Percentiles rank a stretch among this genome's conserved stretches.
These are phyloP conservation scores for Drosophila gaucha DNA, from an alignment of 2,888 invertebrate species.

Conservation along the genomic window DNA sequence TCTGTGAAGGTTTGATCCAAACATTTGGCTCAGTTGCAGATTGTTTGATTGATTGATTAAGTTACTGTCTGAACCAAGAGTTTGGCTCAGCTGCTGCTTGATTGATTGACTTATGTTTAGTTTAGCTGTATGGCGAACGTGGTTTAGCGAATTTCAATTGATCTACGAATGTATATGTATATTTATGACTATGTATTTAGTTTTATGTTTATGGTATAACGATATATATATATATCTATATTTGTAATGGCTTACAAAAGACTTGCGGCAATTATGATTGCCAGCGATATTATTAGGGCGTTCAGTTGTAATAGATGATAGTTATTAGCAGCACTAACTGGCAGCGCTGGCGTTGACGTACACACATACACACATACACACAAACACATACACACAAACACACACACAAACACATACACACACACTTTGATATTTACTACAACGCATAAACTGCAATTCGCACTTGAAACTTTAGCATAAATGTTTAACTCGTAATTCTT, in stretches of 20 bases:
- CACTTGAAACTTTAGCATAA: constrained; percentile 62
- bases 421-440: constrained; percentile 50
- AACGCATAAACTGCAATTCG: constrained; percentile 65
- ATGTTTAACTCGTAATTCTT: constrained; percentile 35
- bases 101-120: constrained; percentile 55
- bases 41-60: not conserved
- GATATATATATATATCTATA: constrained; percentile 42
- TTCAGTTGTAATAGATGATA: constrained; percentile 45
- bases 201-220: constrained; percentile 44
- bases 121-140: constrained; percentile 55
- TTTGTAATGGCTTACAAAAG: constrained; percentile 74
- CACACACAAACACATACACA: constrained; percentile 2
- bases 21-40: constrained; percentile 4
- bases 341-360: constrained; percentile 78
- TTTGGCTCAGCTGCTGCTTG: not conserved
- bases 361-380: constrained; percentile 28
- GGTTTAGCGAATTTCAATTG: constrained; percentile 71
- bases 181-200: constrained; percentile 48
- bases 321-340: constrained; percentile 68
- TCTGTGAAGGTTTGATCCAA: constrained; percentile 56
- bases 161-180: constrained; percentile 39
- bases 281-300: constrained; percentile 60
- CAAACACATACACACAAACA: constrained; percentile 35
- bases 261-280: constrained; percentile 64
- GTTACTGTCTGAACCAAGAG: constrained; percentile 26